phyloP scores from a whole-genome alignment of 2,797 vertebrate genomes.

The Leuciscus waleckii region DNA sequence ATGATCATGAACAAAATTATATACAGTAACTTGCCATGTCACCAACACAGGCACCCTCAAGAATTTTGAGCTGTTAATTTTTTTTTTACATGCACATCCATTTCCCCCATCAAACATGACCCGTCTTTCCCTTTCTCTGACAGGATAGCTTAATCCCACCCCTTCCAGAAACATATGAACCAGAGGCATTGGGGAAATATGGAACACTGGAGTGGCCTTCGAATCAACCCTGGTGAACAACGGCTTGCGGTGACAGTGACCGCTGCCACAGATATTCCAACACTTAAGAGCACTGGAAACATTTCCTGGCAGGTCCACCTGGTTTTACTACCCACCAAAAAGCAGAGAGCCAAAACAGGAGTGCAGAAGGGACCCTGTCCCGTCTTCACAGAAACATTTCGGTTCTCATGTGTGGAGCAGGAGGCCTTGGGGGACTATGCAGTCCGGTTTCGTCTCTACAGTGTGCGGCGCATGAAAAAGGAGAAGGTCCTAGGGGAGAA shows the following conservation, averaged over 20 bases:
- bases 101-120: constrained; percentile 67
- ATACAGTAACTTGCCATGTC: not conserved
- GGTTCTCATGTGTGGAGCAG: constrained; percentile 92
- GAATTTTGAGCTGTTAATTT: not conserved
- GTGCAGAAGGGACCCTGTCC: constrained; percentile 96
- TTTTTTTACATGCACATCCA: constrained; percentile 25
- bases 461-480: constrained; percentile 92
- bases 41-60: constrained; percentile 38
- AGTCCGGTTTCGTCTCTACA: constrained; percentile 94
- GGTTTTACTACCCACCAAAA: constrained; percentile 96
- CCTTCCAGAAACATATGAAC: constrained; percentile 91
- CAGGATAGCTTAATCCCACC: constrained; percentile 86
- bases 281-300: constrained; percentile 92
- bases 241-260: constrained; percentile 95
- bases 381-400: constrained; percentile 96
- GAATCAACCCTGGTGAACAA: constrained; percentile 94
- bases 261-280: constrained; percentile 95
- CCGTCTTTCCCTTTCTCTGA: constrained; percentile 29
- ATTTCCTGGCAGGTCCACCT: constrained; percentile 98
- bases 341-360: constrained; percentile 95
- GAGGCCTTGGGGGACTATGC: constrained; percentile 94
- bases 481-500: constrained; percentile 98
- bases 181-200: constrained; percentile 92
- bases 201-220: constrained; percentile 97
- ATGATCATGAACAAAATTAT: not conserved